Evolutionary conservation across 2,797 vertebrate genomes (phyloP), one percentile per base, ranked within the genome.

Genomic region (Trematomus bernacchii): DNA sequence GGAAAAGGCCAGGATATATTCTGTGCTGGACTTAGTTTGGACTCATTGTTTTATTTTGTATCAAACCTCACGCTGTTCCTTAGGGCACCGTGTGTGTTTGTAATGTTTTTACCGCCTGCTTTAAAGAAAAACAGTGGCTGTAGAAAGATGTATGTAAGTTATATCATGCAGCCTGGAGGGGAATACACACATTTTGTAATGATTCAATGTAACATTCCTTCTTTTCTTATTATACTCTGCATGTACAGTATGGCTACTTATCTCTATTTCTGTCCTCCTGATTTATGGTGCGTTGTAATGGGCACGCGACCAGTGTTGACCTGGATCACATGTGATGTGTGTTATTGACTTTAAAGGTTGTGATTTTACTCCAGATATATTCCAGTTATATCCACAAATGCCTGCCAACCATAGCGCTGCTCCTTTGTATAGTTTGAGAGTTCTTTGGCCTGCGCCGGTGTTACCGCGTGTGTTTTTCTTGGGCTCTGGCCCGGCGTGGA

Each of bases 321-420:
- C 79, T 67, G 55, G 63, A 72, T 83, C 80, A 77, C 44, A 67
- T 67, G 74, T 55, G 44, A 76, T 63, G 57, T 50, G 13, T 70
- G 10, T 70, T 83, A 79, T 73, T 79, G 73, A 71, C 75, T 81
- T 69, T 70, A 53, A 59, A 72, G 59, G 65, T 58, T 84, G 59
- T 74, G 73, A 81, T 79, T 86, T 80, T 67, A 71, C 66, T 77
- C 71, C 71, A 77, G 70, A 73, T 77, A 46, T 83, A 64, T 87
- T 79, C 66, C 77, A 82, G 67, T 77, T 80, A 85, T 40, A 76
- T 46, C 78, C 66, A 83, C 73, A 79, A 16, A 73, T 30, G 65
- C 18, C 76, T 78, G 85, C 70, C 74, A 81, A 71, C 67, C 70
- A 47, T 81, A 68, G 79, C 52, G 50, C 80, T 62, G 75, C 63